Conservation (phyloP, 2,888 invertebrate genomes). For the Neelides folsomi region DNA sequence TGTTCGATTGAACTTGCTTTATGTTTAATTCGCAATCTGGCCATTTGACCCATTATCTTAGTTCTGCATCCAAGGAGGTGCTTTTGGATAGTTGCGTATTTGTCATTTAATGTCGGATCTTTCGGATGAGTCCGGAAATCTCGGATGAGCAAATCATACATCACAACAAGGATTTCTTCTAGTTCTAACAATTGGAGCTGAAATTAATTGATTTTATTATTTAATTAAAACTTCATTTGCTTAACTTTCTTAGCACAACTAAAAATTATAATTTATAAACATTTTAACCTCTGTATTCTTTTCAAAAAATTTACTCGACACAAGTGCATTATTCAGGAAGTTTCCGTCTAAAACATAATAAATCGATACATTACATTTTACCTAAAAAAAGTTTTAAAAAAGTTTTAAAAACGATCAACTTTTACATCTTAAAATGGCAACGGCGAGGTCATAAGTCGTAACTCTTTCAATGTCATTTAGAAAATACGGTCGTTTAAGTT, state of each 20-base stretch:
- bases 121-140: slow-evolving; percentile 19
- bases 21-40: slow-evolving; percentile 23
- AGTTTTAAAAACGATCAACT: background rate
- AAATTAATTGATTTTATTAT: background rate
- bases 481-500: slow-evolving; percentile 18
- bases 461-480: slow-evolving; percentile 24
- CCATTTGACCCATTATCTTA: slow-evolving; percentile 27
- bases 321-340: slow-evolving; percentile 22
- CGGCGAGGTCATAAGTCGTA: slow-evolving; percentile 23
- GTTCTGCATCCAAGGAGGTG: slow-evolving; percentile 17
- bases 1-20: slow-evolving; percentile 18
- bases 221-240: background rate
- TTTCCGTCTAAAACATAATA: slow-evolving; percentile 7
- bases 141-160: slow-evolving; percentile 24
- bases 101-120: slow-evolving; percentile 11
- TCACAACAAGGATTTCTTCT: slow-evolving; percentile 23
- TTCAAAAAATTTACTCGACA: slow-evolving; percentile 17
- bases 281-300: slow-evolving; percentile 9
- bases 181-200: slow-evolving; percentile 6
- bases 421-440: slow-evolving; percentile 21
- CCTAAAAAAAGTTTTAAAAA: background rate
- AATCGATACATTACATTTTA: background rate
- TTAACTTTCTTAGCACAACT: background rate
- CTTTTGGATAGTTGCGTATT: slow-evolving; percentile 14
- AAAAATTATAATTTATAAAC: background rate